Evolutionary conservation across 2,113 vertebrate genomes (phyloP).

Genomic region (Melanerpes formicivorus): DNA sequence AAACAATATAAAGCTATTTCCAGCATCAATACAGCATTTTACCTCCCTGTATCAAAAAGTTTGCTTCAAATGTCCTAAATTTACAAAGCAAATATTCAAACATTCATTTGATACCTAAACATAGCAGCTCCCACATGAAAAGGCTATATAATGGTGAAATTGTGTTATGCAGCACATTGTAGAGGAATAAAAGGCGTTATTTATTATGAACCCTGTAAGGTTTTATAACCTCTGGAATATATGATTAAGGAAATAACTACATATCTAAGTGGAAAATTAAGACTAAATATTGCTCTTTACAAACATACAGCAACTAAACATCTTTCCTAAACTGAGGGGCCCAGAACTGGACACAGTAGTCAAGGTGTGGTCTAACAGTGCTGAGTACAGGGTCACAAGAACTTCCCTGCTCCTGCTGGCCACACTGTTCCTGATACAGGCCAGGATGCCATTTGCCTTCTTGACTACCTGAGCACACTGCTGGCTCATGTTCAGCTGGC

Average conservation of each 20-base stretch:
- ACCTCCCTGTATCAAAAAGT: background rate
- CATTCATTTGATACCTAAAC: background rate
- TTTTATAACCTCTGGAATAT: background rate
- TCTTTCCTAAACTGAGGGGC: no score
- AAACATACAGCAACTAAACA: background rate
- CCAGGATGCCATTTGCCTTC: no score
- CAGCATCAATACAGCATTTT: background rate
- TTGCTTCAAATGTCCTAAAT: background rate
- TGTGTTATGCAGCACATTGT: background rate
- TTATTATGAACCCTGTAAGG: background rate
- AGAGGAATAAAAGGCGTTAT: background rate
- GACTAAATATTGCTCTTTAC: background rate
- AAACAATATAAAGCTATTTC: background rate
- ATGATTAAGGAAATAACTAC: background rate
- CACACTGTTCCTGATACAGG: no score
- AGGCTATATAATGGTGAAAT: background rate
- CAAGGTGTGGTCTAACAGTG: no score
- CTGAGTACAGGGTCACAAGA: no score
- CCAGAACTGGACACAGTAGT: no score
- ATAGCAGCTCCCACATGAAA: background rate
- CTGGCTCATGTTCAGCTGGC: no score
- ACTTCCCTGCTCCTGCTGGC: no score
- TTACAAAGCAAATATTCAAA: background rate
- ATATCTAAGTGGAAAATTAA: background rate
- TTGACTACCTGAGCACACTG: no score